A percentile compares a stretch with the other conserved stretches of the same genome.
Evolutionary conservation across 2,113 vertebrate genomes (phyloP).

Genomic region (Seriola dumerili): DNA sequence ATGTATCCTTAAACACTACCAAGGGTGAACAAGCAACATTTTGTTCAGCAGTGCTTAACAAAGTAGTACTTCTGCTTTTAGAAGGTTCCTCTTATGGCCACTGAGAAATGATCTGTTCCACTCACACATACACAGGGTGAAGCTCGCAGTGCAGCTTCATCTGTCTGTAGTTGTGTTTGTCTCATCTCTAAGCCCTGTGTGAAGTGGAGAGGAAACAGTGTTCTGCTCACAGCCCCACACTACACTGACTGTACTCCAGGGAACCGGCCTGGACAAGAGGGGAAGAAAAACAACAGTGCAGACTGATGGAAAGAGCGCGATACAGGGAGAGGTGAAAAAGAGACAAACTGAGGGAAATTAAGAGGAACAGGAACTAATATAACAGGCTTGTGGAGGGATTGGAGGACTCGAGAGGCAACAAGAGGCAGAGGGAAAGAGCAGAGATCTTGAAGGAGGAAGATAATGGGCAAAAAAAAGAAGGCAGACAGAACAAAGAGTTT

Average conservation of each 20-base stretch:
- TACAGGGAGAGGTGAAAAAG: conserved; percentile 13
- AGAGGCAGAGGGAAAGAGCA: neutral
- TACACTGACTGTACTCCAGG: conserved; percentile 59
- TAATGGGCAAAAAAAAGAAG: conserved; percentile 13
- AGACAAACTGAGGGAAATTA: conserved; percentile 42
- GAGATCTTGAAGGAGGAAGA: conserved; percentile 18
- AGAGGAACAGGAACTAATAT: conserved; percentile 45
- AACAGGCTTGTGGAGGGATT: conserved; percentile 15
- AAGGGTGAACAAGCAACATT: conserved; percentile 29
- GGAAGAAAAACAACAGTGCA: conserved; percentile 25
- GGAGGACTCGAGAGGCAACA: conserved; percentile 23
- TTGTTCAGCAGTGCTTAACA: conserved; percentile 41
- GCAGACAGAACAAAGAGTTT: conserved; percentile 1
- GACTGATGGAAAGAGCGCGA: conserved; percentile 26
- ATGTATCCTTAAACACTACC: neutral
- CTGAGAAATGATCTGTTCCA: conserved; percentile 59
- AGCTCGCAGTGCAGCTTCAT: conserved; percentile 59
- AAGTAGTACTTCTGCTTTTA: conserved; percentile 51
- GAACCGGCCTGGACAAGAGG: conserved; percentile 57
- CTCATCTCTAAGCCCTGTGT: conserved; percentile 70
- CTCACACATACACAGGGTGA: conserved; percentile 40
- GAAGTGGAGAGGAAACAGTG: conserved; percentile 78
- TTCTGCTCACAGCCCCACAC: conserved; percentile 65
- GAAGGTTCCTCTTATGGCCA: conserved; percentile 46
- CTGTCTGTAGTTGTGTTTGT: conserved; percentile 72